Base-by-base conservation (phyloP, 1,140 invertebrate species). In the Drosophila bipectinata region DNA sequence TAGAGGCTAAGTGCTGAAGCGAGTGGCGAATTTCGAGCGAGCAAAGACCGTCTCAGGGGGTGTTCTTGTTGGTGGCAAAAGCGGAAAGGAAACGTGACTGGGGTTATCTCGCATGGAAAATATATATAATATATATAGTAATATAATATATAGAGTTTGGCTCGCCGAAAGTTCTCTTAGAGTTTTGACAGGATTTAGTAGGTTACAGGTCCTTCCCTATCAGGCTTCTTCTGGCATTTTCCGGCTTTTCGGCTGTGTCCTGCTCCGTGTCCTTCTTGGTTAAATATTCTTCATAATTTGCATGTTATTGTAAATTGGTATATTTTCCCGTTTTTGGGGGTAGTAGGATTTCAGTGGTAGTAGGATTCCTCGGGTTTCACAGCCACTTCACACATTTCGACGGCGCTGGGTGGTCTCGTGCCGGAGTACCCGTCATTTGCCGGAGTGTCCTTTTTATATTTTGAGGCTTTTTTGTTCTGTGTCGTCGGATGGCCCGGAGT, bases 321-420 rank as follows among this genome's bases (percentile, higher is more conserved):
- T 39, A 6, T 57, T 66, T n/a, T 52, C 12, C 10, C 4, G 10
- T 12, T 10, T n/a, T 37, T 37, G 10, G 34, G 34, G 34, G 32
- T 28, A 28, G 26, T 28, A 37, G 58, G 26, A 14, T 48, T 64
- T 39, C 45, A 47, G 67, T 54, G 15, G 49, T 59, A 49, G 57
- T 83, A 88, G 83, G 83, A 88, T 79, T 83, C 76, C 78, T 83
- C 74, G 66, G 80, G 77, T 79, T 88, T 88, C 83, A 87, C 83
- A 87, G 83, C 83, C 83, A 83, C 83, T 87, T 88, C 75, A 89
- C 84, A 89, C 79, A 87, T 87, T 87, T 87, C 18, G 44, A n/a
- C 75, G 78, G 71, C 82, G 66, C 62, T 83, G 66, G 49, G 54
- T 72, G 59, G 26, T 56, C 52, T 41, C 57, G 72, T 67, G 55